Evolutionary conservation across 2,797 vertebrate genomes (phyloP), one percentile per base, ranked within the genome.

Genomic region (Malurus splendens): DNA sequence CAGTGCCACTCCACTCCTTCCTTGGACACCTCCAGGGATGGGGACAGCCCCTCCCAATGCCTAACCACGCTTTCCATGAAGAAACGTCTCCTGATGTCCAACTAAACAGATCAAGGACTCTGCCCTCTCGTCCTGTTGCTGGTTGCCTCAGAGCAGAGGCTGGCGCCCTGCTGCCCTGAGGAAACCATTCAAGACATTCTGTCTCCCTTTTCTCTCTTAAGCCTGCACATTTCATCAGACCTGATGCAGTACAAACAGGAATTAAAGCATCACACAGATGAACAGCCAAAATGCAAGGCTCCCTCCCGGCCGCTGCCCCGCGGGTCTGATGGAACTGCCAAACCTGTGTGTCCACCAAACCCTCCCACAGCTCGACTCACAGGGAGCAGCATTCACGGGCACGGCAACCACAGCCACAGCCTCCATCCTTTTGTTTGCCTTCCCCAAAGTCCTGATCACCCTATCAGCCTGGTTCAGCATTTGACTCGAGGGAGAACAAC

Each of bases 281-380:
- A 33, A 20, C 17, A 14, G 52, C 18, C 59, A 27, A 22, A 74
- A 38, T 0, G 0, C 1, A 3, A 39, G 27, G 47, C 27, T 8
- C 4, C 7, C 6, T 30, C 11, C 48, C 55, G 28, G 42, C 32
- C 1, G 0, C 12, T 3, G 48, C 25, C 6, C 1, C 0, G 32
- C 1, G 1, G 23, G 30, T 23, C 19, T 7, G 59, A 18, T 3
- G 9, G 11, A 39, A 44, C 38, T 20, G 23, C 11, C 38, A 14
- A 38, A 36, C 15, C 36, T 7, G 25, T 0, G 0, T 1, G 2
- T 11, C 22, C 54, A 10, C 12, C 4, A 9, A 18, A 14, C 10
- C n/a, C 48, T n/a, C 36, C 4, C 27, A 6, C 1, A 4, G 3
- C 61, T 1, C 1, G 3, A 39, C 33, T 27, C 48, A 18, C 47